phyloP scores from a whole-genome alignment of 1,140 invertebrate species.

The Hypsibius dujardini region DNA sequence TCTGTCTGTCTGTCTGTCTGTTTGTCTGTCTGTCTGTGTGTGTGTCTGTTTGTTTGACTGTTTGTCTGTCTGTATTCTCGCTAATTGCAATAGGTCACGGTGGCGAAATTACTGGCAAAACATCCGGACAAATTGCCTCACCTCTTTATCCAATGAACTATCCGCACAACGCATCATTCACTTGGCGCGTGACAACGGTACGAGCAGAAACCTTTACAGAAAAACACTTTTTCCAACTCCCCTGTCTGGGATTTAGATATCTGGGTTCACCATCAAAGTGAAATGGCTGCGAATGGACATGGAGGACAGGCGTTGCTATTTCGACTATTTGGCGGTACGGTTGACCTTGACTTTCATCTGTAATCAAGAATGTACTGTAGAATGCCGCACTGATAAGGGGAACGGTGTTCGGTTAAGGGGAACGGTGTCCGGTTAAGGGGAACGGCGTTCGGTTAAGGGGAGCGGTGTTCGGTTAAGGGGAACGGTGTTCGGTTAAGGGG shows the following conservation, averaged over 20 bases:
- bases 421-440: too few species aligned
- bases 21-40: too few species aligned
- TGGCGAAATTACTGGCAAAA: constrained; percentile 40
- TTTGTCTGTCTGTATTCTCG: too few species aligned
- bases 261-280: constrained; percentile 16
- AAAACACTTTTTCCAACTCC: not conserved
- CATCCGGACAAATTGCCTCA: constrained; percentile 49
- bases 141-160: constrained; percentile 49
- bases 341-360: constrained; percentile 21
- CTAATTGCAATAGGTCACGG: constrained; percentile 34
- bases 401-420: not conserved
- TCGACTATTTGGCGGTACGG: constrained; percentile 34
- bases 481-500: too few species aligned
- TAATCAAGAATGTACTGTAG: constrained; percentile 21
- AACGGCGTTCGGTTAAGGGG: too few species aligned
- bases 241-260: not conserved
- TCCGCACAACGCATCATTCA: constrained; percentile 13
- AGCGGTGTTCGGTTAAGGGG: too few species aligned
- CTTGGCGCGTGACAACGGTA: constrained; percentile 22
- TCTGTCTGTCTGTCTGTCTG: too few species aligned
- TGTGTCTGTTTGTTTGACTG: too few species aligned
- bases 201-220: not conserved
- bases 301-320: constrained; percentile 29
- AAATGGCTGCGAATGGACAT: constrained; percentile 18
- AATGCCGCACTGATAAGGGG: constrained; percentile 12